Evolutionary conservation across 1,140 invertebrate genomes (phyloP).

Genomic region (Zaprionus tsacasi): DNA sequence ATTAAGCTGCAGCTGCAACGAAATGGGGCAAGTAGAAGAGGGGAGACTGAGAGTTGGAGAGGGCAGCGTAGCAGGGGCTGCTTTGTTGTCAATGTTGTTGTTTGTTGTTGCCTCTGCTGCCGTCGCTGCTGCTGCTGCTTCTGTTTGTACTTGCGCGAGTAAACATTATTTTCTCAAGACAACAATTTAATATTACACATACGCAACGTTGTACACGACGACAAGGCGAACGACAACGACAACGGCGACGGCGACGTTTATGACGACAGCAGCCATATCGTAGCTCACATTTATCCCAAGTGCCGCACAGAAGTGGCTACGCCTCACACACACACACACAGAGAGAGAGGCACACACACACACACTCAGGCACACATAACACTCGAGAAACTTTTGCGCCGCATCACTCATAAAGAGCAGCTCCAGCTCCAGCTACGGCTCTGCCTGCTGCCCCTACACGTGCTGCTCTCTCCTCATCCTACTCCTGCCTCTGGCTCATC

Average conservation of each 20-base stretch:
- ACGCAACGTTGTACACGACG: slow-evolving; percentile 53
- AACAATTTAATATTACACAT: slow-evolving; percentile 82
- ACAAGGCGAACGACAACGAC: slow-evolving; percentile 32
- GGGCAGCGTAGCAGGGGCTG: neutral
- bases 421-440: neutral
- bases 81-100: slow-evolving; percentile 42
- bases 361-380: slow-evolving; percentile 27
- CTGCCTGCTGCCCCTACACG: neutral
- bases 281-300: slow-evolving; percentile 45
- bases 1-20: slow-evolving; percentile 61
- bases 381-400: slow-evolving; percentile 59
- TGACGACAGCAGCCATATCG: slow-evolving; percentile 36
- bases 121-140: slow-evolving; percentile 29
- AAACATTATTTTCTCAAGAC: slow-evolving; percentile 78
- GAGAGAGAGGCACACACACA: neutral
- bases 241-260: slow-evolving; percentile 34
- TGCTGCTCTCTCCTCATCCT: neutral
- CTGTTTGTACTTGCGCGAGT: slow-evolving; percentile 63
- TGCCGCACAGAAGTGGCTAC: slow-evolving; percentile 8
- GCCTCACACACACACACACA: neutral
- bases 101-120: slow-evolving; percentile 30
- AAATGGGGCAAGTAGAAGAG: neutral
- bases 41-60: neutral
- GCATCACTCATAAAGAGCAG: slow-evolving; percentile 66
- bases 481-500: too few relatives aligned